Evolutionary conservation across 2,113 vertebrate genomes (phyloP).

Genomic region (Chelonoidis abingdonii): DNA sequence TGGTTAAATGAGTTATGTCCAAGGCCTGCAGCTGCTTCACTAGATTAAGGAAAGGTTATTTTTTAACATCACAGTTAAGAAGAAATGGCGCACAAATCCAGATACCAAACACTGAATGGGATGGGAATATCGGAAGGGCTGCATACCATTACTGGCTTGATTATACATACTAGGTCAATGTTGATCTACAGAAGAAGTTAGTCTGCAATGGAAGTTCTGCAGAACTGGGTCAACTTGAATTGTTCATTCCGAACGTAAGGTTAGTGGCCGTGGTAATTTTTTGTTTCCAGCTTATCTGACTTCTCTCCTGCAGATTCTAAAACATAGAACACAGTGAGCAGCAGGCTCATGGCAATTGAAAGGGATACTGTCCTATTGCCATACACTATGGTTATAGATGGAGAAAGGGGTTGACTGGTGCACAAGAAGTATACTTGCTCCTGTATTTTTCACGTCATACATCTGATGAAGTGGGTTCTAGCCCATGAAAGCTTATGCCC

Average conservation of each 20-base stretch:
- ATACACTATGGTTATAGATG: neutral
- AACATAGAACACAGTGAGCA: neutral
- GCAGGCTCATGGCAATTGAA: neutral
- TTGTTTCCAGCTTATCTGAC: neutral
- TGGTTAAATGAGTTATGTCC: slow-evolving; percentile 65
- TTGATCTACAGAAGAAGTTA: neutral
- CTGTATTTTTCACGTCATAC: too few relatives aligned
- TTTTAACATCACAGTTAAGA: slow-evolving; percentile 36
- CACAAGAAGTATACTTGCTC: rapidly evolving
- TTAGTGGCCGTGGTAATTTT: neutral
- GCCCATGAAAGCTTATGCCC: too few relatives aligned
- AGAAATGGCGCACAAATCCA: slow-evolving; percentile 28
- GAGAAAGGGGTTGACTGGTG: neutral
- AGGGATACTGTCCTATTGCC: neutral
- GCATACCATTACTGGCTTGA: neutral
- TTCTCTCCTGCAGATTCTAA: neutral
- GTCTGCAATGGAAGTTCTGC: neutral
- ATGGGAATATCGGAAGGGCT: neutral
- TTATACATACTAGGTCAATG: neutral
- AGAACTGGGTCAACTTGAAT: neutral
- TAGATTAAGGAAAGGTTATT: slow-evolving; percentile 53
- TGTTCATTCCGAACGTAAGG: neutral
- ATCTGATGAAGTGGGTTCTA: too few relatives aligned
- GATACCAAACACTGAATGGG: slow-evolving; percentile 24
- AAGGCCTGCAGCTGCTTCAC: slow-evolving; percentile 57